phyloP scores from a whole-genome alignment of 2,113 vertebrate species.

The Trinectes maculatus region DNA sequence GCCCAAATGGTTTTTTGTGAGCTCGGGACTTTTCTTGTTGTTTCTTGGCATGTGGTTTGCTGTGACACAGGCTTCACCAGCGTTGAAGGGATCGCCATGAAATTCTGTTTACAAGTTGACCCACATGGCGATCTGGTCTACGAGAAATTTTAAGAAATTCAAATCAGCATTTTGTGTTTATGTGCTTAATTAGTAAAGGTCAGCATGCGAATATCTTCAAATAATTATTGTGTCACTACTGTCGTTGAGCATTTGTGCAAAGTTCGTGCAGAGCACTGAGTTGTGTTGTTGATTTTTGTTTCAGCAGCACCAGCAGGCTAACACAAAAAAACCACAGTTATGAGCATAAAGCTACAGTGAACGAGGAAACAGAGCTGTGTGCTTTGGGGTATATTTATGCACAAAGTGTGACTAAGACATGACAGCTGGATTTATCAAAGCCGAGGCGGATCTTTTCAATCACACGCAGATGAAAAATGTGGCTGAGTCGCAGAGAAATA shows the following conservation, averaged over 20 bases:
- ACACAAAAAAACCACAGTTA: background rate
- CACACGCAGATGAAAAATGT: background rate
- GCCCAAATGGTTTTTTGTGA: background rate
- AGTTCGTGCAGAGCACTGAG: too few relatives aligned
- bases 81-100: background rate
- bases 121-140: too few relatives aligned
- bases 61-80: background rate
- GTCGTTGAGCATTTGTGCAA: too few relatives aligned
- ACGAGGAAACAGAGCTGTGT: too few relatives aligned
- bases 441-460: background rate
- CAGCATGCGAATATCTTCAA: background rate
- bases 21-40: background rate
- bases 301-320: background rate
- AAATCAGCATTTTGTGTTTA: background rate
- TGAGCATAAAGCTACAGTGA: background rate
- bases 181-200: background rate
- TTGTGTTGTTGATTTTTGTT: background rate
- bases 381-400: background rate
- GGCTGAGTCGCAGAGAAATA: background rate
- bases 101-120: background rate
- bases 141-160: too few relatives aligned
- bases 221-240: too few relatives aligned
- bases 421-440: background rate
- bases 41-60: too few relatives aligned
- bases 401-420: background rate